These are phyloP conservation scores for Amiota minor DNA, from an alignment of 2,888 invertebrate species.

Conservation along the genomic window DNA sequence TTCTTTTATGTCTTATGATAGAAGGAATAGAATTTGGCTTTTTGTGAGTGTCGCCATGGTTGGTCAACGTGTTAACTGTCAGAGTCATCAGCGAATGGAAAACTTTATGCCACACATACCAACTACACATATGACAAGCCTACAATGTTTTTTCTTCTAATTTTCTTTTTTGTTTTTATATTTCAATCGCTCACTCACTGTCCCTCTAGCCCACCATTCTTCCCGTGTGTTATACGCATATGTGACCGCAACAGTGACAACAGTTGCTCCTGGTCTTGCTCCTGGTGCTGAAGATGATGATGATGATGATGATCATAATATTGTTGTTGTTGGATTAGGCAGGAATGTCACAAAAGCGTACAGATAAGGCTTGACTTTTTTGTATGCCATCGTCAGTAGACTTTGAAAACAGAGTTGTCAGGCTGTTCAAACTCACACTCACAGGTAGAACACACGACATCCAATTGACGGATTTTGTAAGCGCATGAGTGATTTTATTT, in stretches of 20 bases:
- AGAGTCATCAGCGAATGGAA: neutral
- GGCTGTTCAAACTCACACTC: neutral
- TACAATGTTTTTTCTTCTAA: no score
- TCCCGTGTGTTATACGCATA: no score
- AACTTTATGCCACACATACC: neutral
- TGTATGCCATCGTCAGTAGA: neutral
- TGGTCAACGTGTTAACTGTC: conserved; percentile 58
- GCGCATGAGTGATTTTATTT: conserved; percentile 14
- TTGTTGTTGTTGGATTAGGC: conserved; percentile 43
- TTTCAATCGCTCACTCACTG: no score
- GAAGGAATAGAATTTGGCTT: no score
- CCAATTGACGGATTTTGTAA: neutral
- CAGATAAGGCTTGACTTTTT: neutral
- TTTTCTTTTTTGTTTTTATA: no score
- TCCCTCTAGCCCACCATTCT: no score
- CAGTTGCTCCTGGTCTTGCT: neutral
- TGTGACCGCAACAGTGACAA: no score
- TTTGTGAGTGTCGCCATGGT: neutral
- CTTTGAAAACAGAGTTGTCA: neutral
- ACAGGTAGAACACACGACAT: neutral
- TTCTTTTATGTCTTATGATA: no score
- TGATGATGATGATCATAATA: neutral
- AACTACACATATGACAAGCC: conserved; percentile 7
- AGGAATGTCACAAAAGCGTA: conserved; percentile 23
- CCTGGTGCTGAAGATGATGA: conserved; percentile 39